phyloP scores from a whole-genome alignment of 2,797 vertebrate species.

The Epinephelus coioides region DNA sequence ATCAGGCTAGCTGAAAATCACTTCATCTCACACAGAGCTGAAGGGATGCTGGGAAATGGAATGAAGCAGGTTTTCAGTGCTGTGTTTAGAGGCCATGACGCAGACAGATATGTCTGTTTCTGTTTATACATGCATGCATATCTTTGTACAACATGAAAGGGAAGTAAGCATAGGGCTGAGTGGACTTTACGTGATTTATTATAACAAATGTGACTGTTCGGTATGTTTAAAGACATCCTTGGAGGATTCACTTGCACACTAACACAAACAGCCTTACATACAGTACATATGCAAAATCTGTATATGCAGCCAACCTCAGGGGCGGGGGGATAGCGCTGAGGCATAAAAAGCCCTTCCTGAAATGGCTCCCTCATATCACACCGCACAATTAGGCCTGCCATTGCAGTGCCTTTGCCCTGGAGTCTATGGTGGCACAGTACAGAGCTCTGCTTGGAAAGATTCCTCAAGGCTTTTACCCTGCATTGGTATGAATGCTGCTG shows the following conservation, averaged over 20 bases:
- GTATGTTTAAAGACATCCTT: conserved; percentile 22
- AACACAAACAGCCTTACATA: conserved; percentile 12
- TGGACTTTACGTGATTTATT: conserved; percentile 3
- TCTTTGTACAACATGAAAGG: neutral
- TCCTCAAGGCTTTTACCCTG: conserved; percentile 59
- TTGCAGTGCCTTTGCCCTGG: conserved; percentile 58
- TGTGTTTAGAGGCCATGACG: conserved; percentile 29
- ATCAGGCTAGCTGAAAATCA: conserved; percentile 72
- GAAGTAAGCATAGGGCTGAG: neutral
- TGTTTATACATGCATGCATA: neutral
- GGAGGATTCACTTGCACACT: neutral
- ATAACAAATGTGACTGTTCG: conserved; percentile 52
- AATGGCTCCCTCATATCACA: conserved; percentile 74
- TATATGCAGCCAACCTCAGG: conserved; percentile 36
- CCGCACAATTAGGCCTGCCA: conserved; percentile 76
- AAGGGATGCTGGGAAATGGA: conserved; percentile 61
- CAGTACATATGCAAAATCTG: conserved; percentile 19
- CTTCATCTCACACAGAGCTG: conserved; percentile 66
- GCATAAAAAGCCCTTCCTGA: conserved; percentile 73
- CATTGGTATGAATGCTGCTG: conserved; percentile 60
- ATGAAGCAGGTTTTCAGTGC: conserved; percentile 37
- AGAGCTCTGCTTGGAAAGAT: conserved; percentile 59
- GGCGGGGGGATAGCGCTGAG: conserved; percentile 49
- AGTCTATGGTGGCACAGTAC: conserved; percentile 64
- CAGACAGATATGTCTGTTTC: conserved; percentile 30